Percentiles rank a stretch among this genome's conserved stretches.
Conservation (phyloP, 2,113 vertebrate species). For the Megalops atlanticus region DNA sequence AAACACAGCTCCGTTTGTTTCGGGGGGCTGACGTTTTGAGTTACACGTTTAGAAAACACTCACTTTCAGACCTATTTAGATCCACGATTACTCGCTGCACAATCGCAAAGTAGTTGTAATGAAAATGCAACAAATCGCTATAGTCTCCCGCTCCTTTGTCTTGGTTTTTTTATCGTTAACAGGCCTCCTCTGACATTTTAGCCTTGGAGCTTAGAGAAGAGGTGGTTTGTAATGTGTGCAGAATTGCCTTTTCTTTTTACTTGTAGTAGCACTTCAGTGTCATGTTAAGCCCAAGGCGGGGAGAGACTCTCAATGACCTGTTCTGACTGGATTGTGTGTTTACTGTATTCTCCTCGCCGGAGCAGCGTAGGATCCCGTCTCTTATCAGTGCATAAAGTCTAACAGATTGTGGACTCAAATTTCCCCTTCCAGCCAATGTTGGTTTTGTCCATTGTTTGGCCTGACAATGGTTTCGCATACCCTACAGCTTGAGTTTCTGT, state of each 20-base stretch:
- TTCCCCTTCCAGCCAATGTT: conserved; percentile 86
- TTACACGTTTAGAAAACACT: conserved; percentile 67
- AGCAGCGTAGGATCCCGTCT: conserved; percentile 67
- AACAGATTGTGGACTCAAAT: conserved; percentile 88
- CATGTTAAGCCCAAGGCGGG: conserved; percentile 84
- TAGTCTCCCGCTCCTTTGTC: conserved; percentile 58
- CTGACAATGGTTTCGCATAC: conserved; percentile 79
- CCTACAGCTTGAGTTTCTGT: conserved; percentile 80
- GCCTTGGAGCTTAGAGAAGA: conserved; percentile 67
- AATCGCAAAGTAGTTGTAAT: conserved; percentile 59
- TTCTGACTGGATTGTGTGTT: conserved; percentile 83
- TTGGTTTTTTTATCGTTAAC: conserved; percentile 46
- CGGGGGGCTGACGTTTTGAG: conserved; percentile 45
- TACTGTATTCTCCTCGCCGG: conserved; percentile 80
- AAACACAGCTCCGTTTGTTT: conserved; percentile 58
- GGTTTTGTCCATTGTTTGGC: conserved; percentile 79
- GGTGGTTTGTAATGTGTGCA: conserved; percentile 73
- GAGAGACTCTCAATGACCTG: conserved; percentile 76
- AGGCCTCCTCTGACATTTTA: conserved; percentile 73
- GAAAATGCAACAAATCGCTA: conserved; percentile 75
- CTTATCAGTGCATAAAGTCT: conserved; percentile 86
- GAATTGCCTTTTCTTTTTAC: conserved; percentile 75
- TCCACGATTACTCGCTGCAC: conserved; percentile 63
- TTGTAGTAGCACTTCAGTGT: conserved; percentile 83
- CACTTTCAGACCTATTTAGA: conserved; percentile 68